These are phyloP conservation scores for Cyprinodon diabolis DNA, from an alignment of 2,797 vertebrate genomes.

Conservation along the genomic window DNA sequence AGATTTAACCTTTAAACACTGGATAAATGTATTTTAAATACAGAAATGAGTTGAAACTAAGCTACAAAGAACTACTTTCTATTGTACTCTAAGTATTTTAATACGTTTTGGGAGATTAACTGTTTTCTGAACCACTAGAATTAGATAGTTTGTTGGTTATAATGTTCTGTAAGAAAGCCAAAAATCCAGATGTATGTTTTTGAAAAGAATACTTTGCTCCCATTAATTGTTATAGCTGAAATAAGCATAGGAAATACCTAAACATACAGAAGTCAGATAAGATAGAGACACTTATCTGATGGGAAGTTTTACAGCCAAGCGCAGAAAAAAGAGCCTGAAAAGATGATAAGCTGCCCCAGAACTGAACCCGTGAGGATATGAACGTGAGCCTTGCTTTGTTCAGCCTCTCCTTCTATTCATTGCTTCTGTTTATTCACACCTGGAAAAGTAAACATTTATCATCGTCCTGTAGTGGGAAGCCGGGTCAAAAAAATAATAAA, in stretches of 20 bases:
- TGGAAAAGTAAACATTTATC: neutral
- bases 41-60: neutral
- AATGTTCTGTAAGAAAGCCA: neutral
- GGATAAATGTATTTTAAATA: too few relatives aligned
- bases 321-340: constrained; percentile 8
- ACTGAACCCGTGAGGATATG: constrained; percentile 17
- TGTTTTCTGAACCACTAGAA: neutral
- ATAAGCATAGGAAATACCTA: constrained; percentile 25
- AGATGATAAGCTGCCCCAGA: constrained; percentile 27
- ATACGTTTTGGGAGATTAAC: neutral
- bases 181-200: neutral
- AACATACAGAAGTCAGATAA: constrained; percentile 30
- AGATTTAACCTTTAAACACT: too few relatives aligned
- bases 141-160: neutral
- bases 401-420: neutral
- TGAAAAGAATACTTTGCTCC: neutral
- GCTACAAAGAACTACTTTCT: neutral
- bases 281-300: constrained; percentile 19
- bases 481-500: neutral
- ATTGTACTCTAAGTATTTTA: too few relatives aligned
- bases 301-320: constrained; percentile 32
- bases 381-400: constrained; percentile 9
- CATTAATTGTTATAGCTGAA: constrained; percentile 3
- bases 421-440: neutral
- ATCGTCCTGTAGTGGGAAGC: neutral